phyloP scores from a whole-genome alignment of 1,140 invertebrate species.

The Reticulitermes speratus region DNA sequence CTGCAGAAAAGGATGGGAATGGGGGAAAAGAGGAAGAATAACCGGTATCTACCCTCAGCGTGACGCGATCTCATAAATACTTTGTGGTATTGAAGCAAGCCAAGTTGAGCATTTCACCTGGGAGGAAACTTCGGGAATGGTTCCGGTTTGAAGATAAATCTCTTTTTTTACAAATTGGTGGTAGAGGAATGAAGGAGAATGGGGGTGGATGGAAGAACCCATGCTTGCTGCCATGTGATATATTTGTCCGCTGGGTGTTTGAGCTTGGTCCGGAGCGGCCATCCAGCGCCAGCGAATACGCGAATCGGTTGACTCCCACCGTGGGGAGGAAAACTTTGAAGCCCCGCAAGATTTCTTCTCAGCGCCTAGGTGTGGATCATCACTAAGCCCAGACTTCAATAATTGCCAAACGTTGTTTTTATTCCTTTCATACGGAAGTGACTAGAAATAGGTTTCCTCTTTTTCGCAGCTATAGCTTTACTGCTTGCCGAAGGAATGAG shows the following conservation, averaged over 20 bases:
- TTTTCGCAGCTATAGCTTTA: too few relatives aligned
- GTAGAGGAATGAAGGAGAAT: background rate
- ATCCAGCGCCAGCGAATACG: background rate
- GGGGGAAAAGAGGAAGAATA: too few relatives aligned
- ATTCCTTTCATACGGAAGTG: background rate
- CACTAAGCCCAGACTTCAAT: background rate
- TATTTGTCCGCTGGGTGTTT: conserved; percentile 23
- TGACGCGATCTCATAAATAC: conserved; percentile 18
- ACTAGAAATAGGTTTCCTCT: too few relatives aligned
- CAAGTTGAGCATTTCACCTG: conserved; percentile 21
- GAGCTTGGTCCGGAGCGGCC: background rate
- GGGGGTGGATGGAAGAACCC: background rate
- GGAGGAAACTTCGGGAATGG: conserved; percentile 7
- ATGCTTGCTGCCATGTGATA: background rate
- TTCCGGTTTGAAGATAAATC: conserved; percentile 11
- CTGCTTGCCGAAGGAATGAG: too few relatives aligned
- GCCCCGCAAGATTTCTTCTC: too few relatives aligned
- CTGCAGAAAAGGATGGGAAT: too few relatives aligned
- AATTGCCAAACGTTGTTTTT: conserved; percentile 12
- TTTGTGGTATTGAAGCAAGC: conserved; percentile 10
- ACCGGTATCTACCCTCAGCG: too few relatives aligned
- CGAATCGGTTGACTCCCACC: background rate
- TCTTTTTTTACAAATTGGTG: conserved; percentile 22
- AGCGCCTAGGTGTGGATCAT: background rate
- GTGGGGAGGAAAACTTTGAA: too few relatives aligned